These are phyloP conservation scores for Orius laevigatus DNA, from an alignment of 1,140 invertebrate genomes.

Conservation along the genomic window DNA sequence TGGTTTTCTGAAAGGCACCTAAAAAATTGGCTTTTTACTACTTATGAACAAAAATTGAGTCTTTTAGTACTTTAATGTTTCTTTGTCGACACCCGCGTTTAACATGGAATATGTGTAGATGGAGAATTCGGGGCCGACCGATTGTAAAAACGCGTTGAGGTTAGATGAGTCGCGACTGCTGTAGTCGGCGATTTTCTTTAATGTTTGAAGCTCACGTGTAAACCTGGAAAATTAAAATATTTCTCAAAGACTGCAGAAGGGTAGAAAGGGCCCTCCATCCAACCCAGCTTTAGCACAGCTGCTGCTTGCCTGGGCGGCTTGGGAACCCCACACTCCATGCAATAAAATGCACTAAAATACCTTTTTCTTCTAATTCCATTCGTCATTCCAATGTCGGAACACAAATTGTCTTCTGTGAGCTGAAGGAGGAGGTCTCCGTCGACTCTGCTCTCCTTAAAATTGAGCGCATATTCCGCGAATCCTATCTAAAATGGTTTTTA, in stretches of 20 bases:
- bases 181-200: slow-evolving; percentile 96
- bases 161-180: slow-evolving; percentile 82
- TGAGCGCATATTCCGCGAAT: slow-evolving; percentile 63
- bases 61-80: slow-evolving; percentile 39
- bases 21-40: slow-evolving; percentile 5
- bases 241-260: slow-evolving; percentile 5
- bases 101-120: slow-evolving; percentile 96
- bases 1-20: slow-evolving; percentile 77
- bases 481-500: slow-evolving; percentile 52
- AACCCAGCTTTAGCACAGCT: background rate
- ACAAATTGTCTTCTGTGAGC: slow-evolving; percentile 80
- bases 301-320: too few species aligned
- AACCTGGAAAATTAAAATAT: slow-evolving; percentile 43
- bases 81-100: slow-evolving; percentile 83
- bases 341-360: too few species aligned
- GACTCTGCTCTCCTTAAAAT: slow-evolving; percentile 81
- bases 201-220: slow-evolving; percentile 77
- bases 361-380: slow-evolving; percentile 87
- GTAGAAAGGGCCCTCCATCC: background rate
- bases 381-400: slow-evolving; percentile 77
- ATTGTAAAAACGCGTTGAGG: slow-evolving; percentile 78
- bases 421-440: slow-evolving; percentile 95
- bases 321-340: background rate
- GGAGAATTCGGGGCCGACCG: slow-evolving; percentile 76
- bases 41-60: background rate